A percentile compares a stretch with the other conserved stretches of the same genome.
These are phyloP conservation scores for Rhaphigaster nebulosa DNA, from an alignment of 2,888 invertebrate genomes.

Conservation along the genomic window DNA sequence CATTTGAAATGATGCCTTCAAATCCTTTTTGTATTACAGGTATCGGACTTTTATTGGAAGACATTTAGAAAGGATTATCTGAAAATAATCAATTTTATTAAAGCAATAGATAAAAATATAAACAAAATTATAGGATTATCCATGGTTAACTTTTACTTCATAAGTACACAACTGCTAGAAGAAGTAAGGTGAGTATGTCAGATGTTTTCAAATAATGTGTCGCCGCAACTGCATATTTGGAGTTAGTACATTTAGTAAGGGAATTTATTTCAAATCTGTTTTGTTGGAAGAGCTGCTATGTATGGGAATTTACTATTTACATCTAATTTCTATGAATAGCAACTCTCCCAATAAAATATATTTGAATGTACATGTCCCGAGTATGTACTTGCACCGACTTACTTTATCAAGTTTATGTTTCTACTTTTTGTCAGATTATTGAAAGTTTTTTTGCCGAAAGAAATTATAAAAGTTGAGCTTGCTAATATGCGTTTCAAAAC, in stretches of 20 bases:
- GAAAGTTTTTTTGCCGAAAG: too few relatives aligned
- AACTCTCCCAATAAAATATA: too few relatives aligned
- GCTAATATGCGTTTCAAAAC: too few relatives aligned
- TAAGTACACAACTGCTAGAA: background rate
- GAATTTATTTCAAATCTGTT: background rate
- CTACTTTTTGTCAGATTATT: background rate
- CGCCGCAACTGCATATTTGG: too few relatives aligned
- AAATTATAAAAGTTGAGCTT: too few relatives aligned
- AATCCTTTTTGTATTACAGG: background rate
- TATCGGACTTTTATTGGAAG: constrained; percentile 2
- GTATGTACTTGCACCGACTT: too few relatives aligned
- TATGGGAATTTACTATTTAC: too few relatives aligned
- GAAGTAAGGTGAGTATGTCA: background rate
- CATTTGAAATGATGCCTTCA: background rate
- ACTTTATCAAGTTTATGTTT: too few relatives aligned
- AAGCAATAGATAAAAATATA: background rate
- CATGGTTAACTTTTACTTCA: background rate
- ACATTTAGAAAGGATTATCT: background rate
- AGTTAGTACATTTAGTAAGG: too few relatives aligned
- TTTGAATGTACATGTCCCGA: too few relatives aligned
- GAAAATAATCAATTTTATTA: constrained; percentile 11
- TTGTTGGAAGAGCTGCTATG: too few relatives aligned
- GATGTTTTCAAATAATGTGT: background rate
- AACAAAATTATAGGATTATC: constrained; percentile 32
- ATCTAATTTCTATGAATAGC: too few relatives aligned